Conservation (phyloP, 2,113 vertebrate genomes). For the Himantopus leucocephalus region DNA sequence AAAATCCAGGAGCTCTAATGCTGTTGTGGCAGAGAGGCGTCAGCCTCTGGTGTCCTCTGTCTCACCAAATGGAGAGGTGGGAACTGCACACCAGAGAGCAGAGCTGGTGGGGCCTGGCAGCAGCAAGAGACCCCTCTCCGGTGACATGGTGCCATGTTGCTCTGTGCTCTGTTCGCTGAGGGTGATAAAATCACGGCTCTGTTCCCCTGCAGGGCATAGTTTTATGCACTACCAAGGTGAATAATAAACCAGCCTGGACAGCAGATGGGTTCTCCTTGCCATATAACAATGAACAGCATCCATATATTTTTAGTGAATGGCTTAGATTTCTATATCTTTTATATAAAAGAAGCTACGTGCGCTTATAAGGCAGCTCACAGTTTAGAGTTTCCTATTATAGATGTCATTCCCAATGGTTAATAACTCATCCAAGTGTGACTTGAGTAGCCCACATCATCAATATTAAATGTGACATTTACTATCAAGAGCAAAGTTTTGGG, state of each 20-base stretch:
- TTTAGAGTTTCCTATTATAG: slow-evolving; percentile 9
- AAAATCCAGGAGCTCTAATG: neutral
- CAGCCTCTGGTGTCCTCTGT: neutral
- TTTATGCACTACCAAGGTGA: neutral
- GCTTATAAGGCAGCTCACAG: neutral
- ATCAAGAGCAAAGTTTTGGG: slow-evolving; percentile 56
- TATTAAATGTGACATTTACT: slow-evolving; percentile 64
- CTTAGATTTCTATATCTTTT: neutral
- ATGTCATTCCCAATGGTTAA: slow-evolving; percentile 23
- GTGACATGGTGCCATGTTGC: rapidly evolving
- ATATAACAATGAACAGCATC: neutral
- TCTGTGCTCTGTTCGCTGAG: neutral
- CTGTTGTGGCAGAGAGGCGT: neutral
- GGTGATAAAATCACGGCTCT: neutral
- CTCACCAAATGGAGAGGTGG: neutral
- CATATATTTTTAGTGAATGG: neutral
- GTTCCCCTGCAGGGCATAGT: neutral
- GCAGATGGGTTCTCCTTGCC: neutral
- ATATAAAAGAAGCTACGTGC: neutral
- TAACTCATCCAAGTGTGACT: slow-evolving; percentile 31
- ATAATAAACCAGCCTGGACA: neutral
- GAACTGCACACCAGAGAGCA: neutral
- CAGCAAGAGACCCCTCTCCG: rapidly evolving
- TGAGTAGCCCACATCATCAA: slow-evolving; percentile 47
- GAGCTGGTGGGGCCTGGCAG: neutral